phyloP scores from a whole-genome alignment of 2,888 invertebrate species.

The Teleogryllus oceanicus region DNA sequence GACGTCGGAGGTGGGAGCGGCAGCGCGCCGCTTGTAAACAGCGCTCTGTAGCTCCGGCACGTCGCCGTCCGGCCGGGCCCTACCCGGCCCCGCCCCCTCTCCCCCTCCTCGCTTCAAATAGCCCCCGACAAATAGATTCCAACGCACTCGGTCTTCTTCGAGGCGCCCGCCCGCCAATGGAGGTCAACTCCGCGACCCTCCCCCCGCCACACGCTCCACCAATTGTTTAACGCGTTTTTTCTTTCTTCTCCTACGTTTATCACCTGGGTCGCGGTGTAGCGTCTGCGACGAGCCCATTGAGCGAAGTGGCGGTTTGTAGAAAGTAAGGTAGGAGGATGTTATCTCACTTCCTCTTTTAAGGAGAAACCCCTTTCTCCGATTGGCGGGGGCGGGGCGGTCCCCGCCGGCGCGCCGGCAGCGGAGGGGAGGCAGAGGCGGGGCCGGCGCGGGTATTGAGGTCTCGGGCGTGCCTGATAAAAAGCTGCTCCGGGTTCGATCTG shows the following conservation, averaged over 20 bases:
- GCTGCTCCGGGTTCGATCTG: not conserved
- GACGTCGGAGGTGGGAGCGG: not conserved
- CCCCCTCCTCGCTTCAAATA: not conserved
- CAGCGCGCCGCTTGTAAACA: not conserved
- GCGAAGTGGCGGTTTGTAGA: not conserved
- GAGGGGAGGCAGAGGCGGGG: not conserved
- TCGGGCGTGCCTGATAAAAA: constrained; percentile 22
- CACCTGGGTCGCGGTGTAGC: not conserved
- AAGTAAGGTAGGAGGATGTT: constrained; percentile 3
- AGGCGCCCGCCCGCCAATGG: not conserved
- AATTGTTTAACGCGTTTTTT: no score
- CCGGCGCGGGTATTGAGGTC: constrained; percentile 1
- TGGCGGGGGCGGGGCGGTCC: not conserved
- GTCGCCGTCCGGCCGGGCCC: not conserved
- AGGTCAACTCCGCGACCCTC: not conserved
- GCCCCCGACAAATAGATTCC: not conserved
- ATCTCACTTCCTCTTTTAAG: constrained; percentile 18
- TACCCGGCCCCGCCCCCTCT: not conserved
- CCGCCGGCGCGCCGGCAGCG: not conserved
- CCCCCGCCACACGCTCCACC: no score
- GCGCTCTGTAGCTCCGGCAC: not conserved
- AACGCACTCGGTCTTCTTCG: not conserved
- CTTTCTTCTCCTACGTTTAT: not conserved
- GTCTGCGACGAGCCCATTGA: not conserved
- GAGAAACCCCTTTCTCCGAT: not conserved